phyloP scores from a whole-genome alignment of 1,140 invertebrate species.

The Glossosoma conforme region DNA sequence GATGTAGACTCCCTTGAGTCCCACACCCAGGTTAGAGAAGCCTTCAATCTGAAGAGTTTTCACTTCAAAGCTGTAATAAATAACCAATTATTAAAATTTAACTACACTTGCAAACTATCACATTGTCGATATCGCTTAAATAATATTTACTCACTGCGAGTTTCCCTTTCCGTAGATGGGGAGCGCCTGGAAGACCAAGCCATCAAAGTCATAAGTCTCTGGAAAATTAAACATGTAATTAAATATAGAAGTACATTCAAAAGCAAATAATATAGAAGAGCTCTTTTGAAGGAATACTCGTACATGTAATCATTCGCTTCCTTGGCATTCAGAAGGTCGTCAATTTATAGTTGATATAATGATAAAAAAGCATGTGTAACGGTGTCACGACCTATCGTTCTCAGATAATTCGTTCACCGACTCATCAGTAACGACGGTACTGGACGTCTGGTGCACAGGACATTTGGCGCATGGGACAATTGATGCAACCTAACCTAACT shows the following conservation, averaged over 20 bases:
- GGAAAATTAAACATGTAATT: constrained; percentile 23
- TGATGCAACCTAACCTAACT: too few relatives aligned
- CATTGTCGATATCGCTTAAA: background rate
- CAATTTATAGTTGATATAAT: too few relatives aligned
- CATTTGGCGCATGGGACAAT: too few relatives aligned
- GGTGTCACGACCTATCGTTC: too few relatives aligned
- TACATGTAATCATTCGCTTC: background rate
- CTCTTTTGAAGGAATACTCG: background rate
- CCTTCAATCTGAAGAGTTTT: constrained; percentile 13
- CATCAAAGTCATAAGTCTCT: constrained; percentile 38
- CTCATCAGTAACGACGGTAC: too few relatives aligned
- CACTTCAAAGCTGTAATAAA: constrained; percentile 25
- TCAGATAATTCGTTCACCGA: too few relatives aligned
- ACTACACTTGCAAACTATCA: too few relatives aligned
- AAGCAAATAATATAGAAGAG: background rate
- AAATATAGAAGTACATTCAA: background rate
- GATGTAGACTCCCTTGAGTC: constrained; percentile 2
- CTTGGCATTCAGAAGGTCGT: background rate
- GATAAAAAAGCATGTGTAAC: too few relatives aligned
- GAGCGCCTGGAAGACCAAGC: constrained; percentile 34
- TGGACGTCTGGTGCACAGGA: too few relatives aligned
- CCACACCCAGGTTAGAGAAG: constrained; percentile 1
- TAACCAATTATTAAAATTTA: constrained; percentile 10
- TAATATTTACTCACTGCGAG: constrained; percentile 34
- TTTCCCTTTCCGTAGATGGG: constrained; percentile 37